These are phyloP conservation scores for Drosophila suboccidentalis DNA, from an alignment of 2,888 invertebrate species.

Conservation along the genomic window DNA sequence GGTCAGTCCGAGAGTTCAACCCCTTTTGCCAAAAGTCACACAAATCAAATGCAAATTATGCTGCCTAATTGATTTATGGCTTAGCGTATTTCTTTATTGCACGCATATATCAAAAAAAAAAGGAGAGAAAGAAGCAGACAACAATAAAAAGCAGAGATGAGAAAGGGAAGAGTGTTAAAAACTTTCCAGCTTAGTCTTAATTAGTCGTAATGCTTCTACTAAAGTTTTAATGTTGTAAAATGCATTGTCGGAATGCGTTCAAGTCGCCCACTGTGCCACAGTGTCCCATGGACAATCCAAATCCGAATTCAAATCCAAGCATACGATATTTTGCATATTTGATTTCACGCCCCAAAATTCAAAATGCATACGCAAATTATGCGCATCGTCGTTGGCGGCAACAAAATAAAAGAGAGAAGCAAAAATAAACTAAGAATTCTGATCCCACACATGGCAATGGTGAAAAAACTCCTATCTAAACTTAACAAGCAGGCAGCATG, in stretches of 20 bases:
- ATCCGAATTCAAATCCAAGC: conserved; percentile 51
- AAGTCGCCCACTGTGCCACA: conserved; percentile 22
- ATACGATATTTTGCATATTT: conserved; percentile 77
- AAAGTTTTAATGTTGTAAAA: conserved; percentile 25
- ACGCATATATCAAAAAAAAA: conserved; percentile 51
- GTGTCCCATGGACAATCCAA: conserved; percentile 2
- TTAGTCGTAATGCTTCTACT: conserved; percentile 46
- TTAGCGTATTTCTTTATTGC: conserved; percentile 60
- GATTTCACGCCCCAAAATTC: conserved; percentile 76
- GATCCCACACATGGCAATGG: conserved; percentile 67
- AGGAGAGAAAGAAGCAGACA: background rate
- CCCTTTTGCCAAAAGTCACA: conserved; percentile 52
- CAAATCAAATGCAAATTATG: conserved; percentile 82
- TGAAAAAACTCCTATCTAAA: conserved; percentile 50
- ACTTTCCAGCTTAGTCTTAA: conserved; percentile 75
- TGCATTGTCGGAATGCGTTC: conserved; percentile 24
- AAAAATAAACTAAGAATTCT: conserved; percentile 20
- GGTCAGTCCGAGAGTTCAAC: conserved; percentile 19
- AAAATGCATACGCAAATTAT: conserved; percentile 79
- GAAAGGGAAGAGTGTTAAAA: conserved; percentile 41
- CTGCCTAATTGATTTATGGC: conserved; percentile 77
- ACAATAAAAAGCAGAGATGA: background rate
- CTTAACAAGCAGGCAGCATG: conserved; percentile 73
- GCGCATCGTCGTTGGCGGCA: conserved; percentile 67
- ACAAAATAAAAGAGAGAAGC: conserved; percentile 32